A percentile compares a stretch with the other conserved stretches of the same genome.
These are phyloP conservation scores for Halichoerus grypus DNA, from an alignment of 2,113 vertebrate genomes.

Conservation along the genomic window DNA sequence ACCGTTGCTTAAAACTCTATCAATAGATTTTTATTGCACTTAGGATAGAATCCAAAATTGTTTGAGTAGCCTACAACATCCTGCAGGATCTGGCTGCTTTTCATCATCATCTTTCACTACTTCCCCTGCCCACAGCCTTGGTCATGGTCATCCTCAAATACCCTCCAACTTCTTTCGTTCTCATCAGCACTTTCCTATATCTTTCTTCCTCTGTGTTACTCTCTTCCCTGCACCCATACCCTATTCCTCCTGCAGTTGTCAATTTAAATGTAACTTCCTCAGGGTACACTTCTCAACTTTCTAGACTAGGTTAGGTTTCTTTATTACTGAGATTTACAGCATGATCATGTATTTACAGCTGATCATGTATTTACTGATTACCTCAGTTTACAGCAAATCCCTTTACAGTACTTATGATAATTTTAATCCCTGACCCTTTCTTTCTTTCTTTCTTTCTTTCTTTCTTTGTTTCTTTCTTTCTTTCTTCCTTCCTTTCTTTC, in stretches of 20 bases:
- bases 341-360: neutral
- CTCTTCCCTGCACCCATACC: neutral
- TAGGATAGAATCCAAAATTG: neutral
- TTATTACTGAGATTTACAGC: neutral
- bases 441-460: no score
- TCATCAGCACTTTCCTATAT: no score
- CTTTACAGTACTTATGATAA: neutral
- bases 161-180: neutral
- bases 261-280: neutral
- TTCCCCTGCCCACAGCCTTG: neutral
- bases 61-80: neutral
- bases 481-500: no score
- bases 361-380: no score
- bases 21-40: neutral
- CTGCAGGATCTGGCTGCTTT: neutral
- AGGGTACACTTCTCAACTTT: neutral
- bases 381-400: neutral
- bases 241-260: neutral
- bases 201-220: neutral
- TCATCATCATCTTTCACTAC: neutral
- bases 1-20: neutral
- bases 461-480: no score
- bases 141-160: neutral
- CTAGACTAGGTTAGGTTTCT: neutral
- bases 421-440: neutral